A percentile compares a stretch with the other conserved stretches of the same genome.
Conservation (phyloP, 2,797 vertebrate genomes). For the Agapornis canus region DNA sequence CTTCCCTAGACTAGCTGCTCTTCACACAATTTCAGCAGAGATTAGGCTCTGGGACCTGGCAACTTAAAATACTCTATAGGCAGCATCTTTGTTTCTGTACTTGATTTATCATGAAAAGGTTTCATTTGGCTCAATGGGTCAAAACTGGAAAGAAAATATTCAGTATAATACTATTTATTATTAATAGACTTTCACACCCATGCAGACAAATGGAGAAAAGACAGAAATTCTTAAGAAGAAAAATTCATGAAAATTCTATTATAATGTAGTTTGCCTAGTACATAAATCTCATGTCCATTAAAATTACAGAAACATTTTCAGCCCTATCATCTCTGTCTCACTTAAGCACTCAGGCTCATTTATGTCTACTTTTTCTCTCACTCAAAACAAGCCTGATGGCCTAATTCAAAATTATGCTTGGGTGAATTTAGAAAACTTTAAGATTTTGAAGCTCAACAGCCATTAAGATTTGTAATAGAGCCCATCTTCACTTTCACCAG, state of each 20-base stretch:
- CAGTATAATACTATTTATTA: constrained; percentile 22
- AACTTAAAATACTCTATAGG: neutral
- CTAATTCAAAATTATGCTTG: constrained; percentile 26
- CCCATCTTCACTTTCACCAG: neutral
- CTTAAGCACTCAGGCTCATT: constrained; percentile 20
- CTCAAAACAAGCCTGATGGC: neutral
- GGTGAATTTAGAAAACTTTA: neutral
- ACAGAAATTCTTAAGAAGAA: constrained; percentile 9
- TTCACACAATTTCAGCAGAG: neutral
- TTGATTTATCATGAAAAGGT: neutral
- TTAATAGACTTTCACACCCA: constrained; percentile 22
- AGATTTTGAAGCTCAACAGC: neutral
- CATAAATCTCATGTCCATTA: constrained; percentile 45
- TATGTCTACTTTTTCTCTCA: neutral
- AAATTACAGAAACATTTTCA: constrained; percentile 49
- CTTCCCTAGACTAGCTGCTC: neutral
- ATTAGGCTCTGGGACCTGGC: neutral
- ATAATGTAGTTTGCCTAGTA: constrained; percentile 14
- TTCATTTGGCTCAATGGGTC: neutral
- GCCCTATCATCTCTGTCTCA: neutral
- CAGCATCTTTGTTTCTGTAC: neutral
- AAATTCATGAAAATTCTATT: constrained; percentile 46
- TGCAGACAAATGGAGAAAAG: constrained; percentile 4
- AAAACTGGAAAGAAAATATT: neutral
- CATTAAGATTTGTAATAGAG: constrained; percentile 15